A percentile compares a stretch with the other conserved stretches of the same genome.
phyloP scores from a whole-genome alignment of 2,113 vertebrate species.

The Propithecus coquereli region DNA sequence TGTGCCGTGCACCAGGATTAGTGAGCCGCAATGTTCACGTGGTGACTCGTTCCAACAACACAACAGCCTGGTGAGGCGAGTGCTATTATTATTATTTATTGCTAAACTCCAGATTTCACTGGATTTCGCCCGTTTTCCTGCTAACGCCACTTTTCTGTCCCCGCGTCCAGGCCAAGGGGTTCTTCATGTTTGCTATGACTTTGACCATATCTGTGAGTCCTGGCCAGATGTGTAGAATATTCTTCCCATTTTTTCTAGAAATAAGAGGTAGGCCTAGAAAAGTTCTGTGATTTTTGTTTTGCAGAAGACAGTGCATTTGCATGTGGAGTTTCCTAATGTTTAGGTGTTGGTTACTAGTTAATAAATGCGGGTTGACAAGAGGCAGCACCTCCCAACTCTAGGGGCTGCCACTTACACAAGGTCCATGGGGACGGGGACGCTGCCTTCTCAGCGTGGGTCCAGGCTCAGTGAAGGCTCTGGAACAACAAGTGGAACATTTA shows the following conservation, averaged over 20 bases:
- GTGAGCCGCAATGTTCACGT: fast-evolving
- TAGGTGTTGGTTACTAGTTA: background rate
- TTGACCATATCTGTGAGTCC: no score
- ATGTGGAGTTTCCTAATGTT: background rate
- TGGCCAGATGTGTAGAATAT: no score
- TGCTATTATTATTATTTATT: background rate
- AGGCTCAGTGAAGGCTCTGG: no score
- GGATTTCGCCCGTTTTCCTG: no score
- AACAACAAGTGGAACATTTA: background rate
- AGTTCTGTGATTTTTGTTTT: background rate
- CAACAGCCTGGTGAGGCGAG: fast-evolving
- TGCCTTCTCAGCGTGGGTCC: background rate
- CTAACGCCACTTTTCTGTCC: no score
- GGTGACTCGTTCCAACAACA: background rate
- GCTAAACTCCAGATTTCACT: no score
- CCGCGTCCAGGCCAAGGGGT: no score
- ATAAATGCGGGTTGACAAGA: background rate
- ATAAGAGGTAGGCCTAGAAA: no score
- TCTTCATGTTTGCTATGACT: no score
- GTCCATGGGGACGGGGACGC: background rate
- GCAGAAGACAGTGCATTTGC: background rate
- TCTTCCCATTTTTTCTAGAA: no score
- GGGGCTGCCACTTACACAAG: no score
- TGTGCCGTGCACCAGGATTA: fast-evolving
- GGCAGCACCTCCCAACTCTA: no score